A percentile compares a stretch with the other conserved stretches of the same genome.
Evolutionary conservation across 2,797 vertebrate species (phyloP).

Genomic region (Neostethus bicornis): DNA sequence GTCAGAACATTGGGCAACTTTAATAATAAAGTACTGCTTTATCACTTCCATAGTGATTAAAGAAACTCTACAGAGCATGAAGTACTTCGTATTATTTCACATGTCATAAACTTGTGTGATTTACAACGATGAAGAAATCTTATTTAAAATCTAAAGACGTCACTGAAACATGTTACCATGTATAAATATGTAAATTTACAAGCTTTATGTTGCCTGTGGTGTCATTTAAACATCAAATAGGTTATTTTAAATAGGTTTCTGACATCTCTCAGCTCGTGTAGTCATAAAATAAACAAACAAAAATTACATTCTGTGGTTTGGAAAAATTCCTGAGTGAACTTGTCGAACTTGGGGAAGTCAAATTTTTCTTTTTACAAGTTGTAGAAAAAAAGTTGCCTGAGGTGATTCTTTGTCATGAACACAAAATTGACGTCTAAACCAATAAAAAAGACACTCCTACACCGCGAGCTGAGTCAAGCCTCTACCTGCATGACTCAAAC

Average conservation of each 20-base stretch:
- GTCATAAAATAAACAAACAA: background rate
- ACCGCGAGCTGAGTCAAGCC: constrained; percentile 26
- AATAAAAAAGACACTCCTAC: constrained; percentile 36
- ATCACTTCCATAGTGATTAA: background rate
- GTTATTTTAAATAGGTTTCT: background rate
- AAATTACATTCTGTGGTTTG: background rate
- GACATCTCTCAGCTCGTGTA: too few species aligned
- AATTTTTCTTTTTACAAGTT: constrained; percentile 15
- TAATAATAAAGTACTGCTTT: too few species aligned
- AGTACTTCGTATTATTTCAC: background rate
- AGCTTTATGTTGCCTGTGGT: too few species aligned
- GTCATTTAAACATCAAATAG: too few species aligned
- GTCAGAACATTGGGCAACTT: too few species aligned
- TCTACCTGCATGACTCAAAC: constrained; percentile 53
- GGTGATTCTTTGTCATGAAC: constrained; percentile 7
- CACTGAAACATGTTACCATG: too few species aligned
- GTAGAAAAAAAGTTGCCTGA: constrained; percentile 23
- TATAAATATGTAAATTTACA: too few species aligned
- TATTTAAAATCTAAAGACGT: too few species aligned
- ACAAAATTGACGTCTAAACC: constrained; percentile 8
- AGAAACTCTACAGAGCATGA: background rate
- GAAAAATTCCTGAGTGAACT: background rate
- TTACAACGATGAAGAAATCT: background rate
- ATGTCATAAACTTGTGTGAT: background rate
- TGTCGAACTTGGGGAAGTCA: background rate